A percentile compares a stretch with the other conserved stretches of the same genome.
These are phyloP conservation scores for Eupeodes latifasciatus DNA, from an alignment of 2,888 invertebrate species.

Conservation along the genomic window DNA sequence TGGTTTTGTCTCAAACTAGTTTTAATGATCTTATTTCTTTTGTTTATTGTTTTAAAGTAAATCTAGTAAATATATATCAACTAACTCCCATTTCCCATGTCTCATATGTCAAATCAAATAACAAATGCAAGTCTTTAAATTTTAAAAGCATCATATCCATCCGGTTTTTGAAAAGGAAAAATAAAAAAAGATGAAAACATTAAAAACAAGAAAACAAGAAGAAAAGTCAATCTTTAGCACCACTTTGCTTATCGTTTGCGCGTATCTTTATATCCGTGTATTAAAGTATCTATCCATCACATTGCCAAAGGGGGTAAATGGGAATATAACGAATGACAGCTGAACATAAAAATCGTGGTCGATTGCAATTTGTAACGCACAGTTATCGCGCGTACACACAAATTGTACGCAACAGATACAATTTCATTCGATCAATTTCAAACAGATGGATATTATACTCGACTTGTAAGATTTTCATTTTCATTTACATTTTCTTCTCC, in stretches of 20 bases:
- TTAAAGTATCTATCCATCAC: conserved; percentile 72
- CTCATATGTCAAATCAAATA: neutral
- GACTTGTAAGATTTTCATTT: neutral
- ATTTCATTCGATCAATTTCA: conserved; percentile 65
- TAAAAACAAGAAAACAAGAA: conserved; percentile 12
- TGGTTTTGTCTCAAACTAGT: too few relatives aligned
- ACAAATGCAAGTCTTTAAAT: conserved; percentile 1
- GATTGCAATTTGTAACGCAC: conserved; percentile 72
- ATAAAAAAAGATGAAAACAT: neutral
- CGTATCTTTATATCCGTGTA: conserved; percentile 69
- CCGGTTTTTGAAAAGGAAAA: neutral
- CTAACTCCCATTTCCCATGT: too few relatives aligned
- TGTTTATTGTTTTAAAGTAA: too few relatives aligned
- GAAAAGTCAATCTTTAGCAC: conserved; percentile 35
- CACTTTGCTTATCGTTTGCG: conserved; percentile 56
- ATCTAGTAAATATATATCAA: neutral
- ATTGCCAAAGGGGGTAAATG: neutral
- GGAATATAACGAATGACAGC: conserved; percentile 55
- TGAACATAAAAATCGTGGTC: conserved; percentile 69
- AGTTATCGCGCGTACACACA: conserved; percentile 73
- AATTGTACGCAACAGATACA: conserved; percentile 73
- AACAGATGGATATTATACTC: conserved; percentile 55
- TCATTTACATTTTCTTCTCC: conserved; percentile 37
- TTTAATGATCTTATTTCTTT: too few relatives aligned
- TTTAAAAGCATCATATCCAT: neutral